phyloP scores from a whole-genome alignment of 2,113 vertebrate genomes.

The Hemicordylus capensis region DNA sequence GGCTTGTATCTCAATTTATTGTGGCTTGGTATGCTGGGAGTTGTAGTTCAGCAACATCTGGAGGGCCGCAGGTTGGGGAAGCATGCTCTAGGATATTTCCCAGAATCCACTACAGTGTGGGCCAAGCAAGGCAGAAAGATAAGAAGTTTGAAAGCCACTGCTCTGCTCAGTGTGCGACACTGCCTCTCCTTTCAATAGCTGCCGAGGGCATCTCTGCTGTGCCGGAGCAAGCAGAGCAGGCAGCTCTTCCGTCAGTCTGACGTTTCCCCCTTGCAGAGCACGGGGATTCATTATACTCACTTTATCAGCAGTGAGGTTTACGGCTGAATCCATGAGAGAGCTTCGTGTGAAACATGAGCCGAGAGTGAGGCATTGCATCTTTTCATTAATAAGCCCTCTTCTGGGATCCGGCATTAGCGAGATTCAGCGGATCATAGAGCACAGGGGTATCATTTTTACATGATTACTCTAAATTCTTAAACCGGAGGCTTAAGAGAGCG shows the following conservation, averaged over 20 bases:
- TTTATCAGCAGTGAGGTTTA: slow-evolving; percentile 84
- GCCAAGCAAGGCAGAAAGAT: no score
- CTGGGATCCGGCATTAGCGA: slow-evolving; percentile 84
- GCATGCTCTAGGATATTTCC: not conserved
- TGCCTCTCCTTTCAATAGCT: not conserved
- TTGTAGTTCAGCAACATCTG: no score
- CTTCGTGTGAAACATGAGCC: slow-evolving; percentile 82
- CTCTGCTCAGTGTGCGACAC: not conserved
- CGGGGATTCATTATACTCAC: slow-evolving; percentile 77
- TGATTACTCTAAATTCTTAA: slow-evolving; percentile 92
- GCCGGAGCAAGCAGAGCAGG: slow-evolving; percentile 53
- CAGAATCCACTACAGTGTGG: not conserved
- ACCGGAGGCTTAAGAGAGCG: slow-evolving; percentile 88
- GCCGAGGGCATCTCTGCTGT: not conserved
- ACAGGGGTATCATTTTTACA: slow-evolving; percentile 90
- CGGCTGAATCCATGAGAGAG: slow-evolving; percentile 82
- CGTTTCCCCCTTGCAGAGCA: slow-evolving; percentile 63
- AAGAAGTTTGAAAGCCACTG: not conserved
- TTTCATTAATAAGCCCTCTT: slow-evolving; percentile 88
- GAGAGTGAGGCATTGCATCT: slow-evolving; percentile 80
- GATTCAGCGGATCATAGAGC: slow-evolving; percentile 84
- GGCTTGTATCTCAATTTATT: no score
- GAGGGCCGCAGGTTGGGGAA: no score
- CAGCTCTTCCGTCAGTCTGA: slow-evolving; percentile 54
- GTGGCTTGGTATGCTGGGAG: no score